phyloP scores from a whole-genome alignment of 2,113 vertebrate genomes.

The Anser brachyrhynchus region DNA sequence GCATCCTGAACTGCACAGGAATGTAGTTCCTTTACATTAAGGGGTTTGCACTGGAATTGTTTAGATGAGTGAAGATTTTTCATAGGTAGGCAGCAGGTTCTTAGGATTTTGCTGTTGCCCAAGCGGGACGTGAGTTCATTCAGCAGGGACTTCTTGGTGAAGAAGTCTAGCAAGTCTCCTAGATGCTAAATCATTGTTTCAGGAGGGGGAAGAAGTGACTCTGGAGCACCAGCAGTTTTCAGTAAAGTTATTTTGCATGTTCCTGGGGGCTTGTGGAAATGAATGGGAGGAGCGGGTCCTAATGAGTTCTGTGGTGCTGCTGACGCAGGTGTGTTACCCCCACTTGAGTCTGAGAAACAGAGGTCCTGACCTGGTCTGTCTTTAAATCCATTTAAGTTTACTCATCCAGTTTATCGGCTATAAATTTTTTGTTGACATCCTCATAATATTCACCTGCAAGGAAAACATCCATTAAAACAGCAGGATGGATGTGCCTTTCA shows the following conservation, averaged over 20 bases:
- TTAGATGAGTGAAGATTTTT: neutral
- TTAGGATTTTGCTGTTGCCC: neutral
- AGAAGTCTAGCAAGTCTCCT: neutral
- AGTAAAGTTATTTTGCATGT: neutral
- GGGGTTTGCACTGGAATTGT: neutral
- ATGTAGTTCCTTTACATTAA: rapidly evolving
- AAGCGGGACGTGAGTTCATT: neutral
- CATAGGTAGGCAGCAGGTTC: neutral
- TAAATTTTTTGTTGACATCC: neutral
- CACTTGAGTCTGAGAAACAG: neutral
- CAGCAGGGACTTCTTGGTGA: neutral
- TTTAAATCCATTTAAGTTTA: neutral
- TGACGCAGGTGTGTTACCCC: neutral
- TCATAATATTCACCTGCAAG: neutral
- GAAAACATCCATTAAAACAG: neutral
- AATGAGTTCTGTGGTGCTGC: neutral
- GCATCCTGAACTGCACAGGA: neutral
- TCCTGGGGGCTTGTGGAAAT: neutral
- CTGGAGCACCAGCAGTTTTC: neutral
- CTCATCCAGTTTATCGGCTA: neutral
- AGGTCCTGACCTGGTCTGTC: neutral
- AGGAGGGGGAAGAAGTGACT: neutral
- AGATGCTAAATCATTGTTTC: neutral
- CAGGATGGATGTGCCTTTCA: neutral
- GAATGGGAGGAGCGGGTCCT: neutral